Evolutionary conservation across 2,113 vertebrate genomes (phyloP).

Genomic region (Zosterops hypoxanthus): DNA sequence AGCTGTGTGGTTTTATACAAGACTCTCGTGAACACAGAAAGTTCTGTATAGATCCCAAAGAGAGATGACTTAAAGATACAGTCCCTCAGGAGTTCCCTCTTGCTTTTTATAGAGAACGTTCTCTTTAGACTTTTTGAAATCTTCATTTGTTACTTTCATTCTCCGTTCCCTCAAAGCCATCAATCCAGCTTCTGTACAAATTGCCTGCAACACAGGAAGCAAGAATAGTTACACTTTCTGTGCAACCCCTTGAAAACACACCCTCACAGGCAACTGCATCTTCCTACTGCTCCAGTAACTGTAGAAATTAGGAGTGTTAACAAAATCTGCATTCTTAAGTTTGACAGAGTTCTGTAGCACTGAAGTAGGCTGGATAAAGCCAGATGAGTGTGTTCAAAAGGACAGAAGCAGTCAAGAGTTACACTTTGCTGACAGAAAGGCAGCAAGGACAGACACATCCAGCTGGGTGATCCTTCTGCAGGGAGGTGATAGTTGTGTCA

Average conservation of each 20-base stretch:
- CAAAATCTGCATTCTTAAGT: background rate
- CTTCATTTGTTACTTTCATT: slow-evolving; percentile 99
- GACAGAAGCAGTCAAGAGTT: background rate
- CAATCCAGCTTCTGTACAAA: slow-evolving; percentile 96
- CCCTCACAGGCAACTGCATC: background rate
- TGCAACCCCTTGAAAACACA: background rate
- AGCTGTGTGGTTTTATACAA: background rate
- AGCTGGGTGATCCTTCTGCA: background rate
- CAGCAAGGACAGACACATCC: background rate
- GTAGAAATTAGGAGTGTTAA: background rate
- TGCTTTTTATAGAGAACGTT: slow-evolving; percentile 99
- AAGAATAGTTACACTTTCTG: background rate
- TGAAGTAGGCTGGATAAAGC: background rate
- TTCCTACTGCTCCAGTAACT: accelerated
- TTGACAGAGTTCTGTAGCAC: background rate
- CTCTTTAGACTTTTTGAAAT: slow-evolving; percentile 99
- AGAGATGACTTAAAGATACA: slow-evolving; percentile 76
- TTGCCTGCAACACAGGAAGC: slow-evolving; percentile 80
- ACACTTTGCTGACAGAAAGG: background rate
- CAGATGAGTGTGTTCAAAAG: background rate
- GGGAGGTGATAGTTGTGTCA: accelerated
- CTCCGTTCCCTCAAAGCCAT: slow-evolving; percentile 95
- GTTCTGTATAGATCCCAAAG: background rate
- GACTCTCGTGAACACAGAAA: background rate
- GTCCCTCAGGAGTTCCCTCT: slow-evolving; percentile 95